Evolutionary conservation across 2,113 vertebrate species (phyloP).

Genomic region (Platycercus adscitus): DNA sequence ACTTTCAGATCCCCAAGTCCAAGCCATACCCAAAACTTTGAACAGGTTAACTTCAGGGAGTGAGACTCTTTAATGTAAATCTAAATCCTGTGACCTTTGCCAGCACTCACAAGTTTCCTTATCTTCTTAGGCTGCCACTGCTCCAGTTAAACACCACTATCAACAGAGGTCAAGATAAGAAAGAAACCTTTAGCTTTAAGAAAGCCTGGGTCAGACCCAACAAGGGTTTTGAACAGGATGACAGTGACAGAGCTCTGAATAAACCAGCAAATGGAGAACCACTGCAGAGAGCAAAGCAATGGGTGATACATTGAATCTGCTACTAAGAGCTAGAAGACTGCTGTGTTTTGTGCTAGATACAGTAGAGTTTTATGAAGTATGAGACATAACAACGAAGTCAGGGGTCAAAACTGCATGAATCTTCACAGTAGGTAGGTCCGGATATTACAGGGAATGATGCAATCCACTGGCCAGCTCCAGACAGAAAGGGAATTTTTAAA

Average conservation of each 20-base stretch:
- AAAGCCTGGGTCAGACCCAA: background rate
- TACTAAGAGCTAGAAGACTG: constrained; percentile 20
- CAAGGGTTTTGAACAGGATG: background rate
- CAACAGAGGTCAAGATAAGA: background rate
- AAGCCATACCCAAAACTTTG: background rate
- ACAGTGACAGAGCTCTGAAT: background rate
- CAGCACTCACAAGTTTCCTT: background rate
- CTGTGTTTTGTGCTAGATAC: constrained; percentile 60
- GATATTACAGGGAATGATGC: constrained; percentile 27
- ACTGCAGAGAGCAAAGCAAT: constrained; percentile 44
- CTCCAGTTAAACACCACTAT: background rate
- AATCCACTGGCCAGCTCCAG: background rate
- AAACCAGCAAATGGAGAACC: background rate
- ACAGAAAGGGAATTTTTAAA: background rate
- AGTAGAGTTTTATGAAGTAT: background rate
- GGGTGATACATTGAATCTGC: constrained; percentile 14
- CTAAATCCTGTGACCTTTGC: background rate
- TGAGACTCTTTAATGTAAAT: background rate
- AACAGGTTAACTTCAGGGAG: background rate
- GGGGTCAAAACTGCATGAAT: constrained; percentile 38
- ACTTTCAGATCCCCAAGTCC: background rate
- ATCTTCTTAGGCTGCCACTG: background rate
- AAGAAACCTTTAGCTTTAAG: constrained; percentile 4
- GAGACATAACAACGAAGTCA: background rate
- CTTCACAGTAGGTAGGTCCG: background rate